Base-by-base conservation (phyloP, 2,113 vertebrate species). In the Paralichthys olivaceus region DNA sequence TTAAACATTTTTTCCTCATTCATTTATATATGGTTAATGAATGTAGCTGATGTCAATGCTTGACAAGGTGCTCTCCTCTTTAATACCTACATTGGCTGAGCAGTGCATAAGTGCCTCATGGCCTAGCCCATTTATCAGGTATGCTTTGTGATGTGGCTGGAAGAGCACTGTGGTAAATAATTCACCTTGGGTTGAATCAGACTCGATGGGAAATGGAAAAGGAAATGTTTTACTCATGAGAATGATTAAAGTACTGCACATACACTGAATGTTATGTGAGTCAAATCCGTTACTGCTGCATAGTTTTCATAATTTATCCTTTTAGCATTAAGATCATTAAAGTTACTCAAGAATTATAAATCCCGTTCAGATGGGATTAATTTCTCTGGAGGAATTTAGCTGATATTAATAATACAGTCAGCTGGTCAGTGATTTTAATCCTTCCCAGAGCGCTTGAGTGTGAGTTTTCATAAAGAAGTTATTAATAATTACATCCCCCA, bases 131-230 rank as follows among this genome's bases (percentile, higher is more conserved):
- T 88, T 84, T 88, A 90, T 90, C 86, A 83, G 81, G 3, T 67
- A 90, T 86, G 83, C 89, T 86, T 87, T 91, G 87, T 89, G 88
- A 90, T 89, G 84, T 88, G 69, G 63, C 73, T 76, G 72, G 45
- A 80, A 63, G 77, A 75, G 58, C 5, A 62, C 62, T 34, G 53
- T 9, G n/a, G 75, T 90, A 75, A 92, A 91, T 90, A 87, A 89
- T 91, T 91, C 76, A 85, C 53, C 72, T 74, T 25, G 23, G 49
- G 37, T 75, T 80, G 66, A 79, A 72, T 77, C 55, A 26, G 29
- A 49, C 40, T 73, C 51, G 3, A 54, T 12, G 40, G 60, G 28
- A 85, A 77, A 78, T 25, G 20, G 68, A 62, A 70, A 60, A 65
- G n/a, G 64, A 26, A 63, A 20, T 19, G n/a, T 56, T 63, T 59